phyloP scores from a whole-genome alignment of 2,888 invertebrate species.

The Empis stercorea region DNA sequence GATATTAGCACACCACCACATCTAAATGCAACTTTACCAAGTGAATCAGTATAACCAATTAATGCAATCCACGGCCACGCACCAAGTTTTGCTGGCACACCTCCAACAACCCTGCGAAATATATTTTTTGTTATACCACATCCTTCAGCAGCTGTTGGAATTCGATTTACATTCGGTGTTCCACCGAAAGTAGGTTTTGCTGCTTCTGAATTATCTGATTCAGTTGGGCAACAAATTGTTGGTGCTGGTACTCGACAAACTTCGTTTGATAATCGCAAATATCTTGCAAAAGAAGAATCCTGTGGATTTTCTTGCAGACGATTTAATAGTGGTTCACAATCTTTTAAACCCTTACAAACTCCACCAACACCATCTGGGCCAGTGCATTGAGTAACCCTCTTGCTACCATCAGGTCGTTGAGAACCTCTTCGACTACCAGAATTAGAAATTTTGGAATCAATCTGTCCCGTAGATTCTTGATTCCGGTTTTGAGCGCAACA shows the following conservation, averaged over 20 bases:
- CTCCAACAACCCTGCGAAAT: slow-evolving; percentile 55
- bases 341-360: slow-evolving; percentile 16
- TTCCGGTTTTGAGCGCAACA: too few relatives aligned
- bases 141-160: neutral
- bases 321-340: slow-evolving; percentile 19
- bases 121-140: neutral
- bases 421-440: too few relatives aligned
- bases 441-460: too few relatives aligned
- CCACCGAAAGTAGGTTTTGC: neutral
- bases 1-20: slow-evolving; percentile 41
- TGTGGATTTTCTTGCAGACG: slow-evolving; percentile 18
- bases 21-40: slow-evolving; percentile 28
- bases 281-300: slow-evolving; percentile 14
- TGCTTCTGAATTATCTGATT: slow-evolving; percentile 3
- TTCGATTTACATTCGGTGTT: neutral
- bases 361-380: slow-evolving; percentile 15
- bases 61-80: slow-evolving; percentile 72
- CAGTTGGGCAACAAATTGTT: slow-evolving; percentile 26
- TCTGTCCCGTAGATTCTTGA: too few relatives aligned
- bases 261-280: slow-evolving; percentile 23
- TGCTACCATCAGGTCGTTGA: too few relatives aligned
- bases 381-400: slow-evolving; percentile 13
- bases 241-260: slow-evolving; percentile 20
- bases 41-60: slow-evolving; percentile 49
- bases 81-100: slow-evolving; percentile 50